Conservation (phyloP, 2,888 invertebrate species). For the Magallana nippona region DNA sequence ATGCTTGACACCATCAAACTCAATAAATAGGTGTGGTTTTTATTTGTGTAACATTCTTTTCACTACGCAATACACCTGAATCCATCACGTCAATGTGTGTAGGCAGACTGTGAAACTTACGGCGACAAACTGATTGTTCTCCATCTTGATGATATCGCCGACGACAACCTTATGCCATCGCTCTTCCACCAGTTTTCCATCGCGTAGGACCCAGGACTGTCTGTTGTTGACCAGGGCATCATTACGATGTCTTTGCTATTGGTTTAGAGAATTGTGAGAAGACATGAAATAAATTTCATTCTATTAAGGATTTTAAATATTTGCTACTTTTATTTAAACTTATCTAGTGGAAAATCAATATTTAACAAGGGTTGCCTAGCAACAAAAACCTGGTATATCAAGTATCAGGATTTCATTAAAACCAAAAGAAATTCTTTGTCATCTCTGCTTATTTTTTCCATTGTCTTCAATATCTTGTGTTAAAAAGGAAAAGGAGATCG, state of each 20-base stretch:
- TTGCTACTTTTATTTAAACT: background rate
- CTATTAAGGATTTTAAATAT: too few relatives aligned
- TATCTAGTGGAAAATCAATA: background rate
- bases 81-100: background rate
- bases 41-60: too few relatives aligned
- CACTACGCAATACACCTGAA: background rate
- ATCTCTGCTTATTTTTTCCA: too few relatives aligned
- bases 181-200: slow-evolving; percentile 94
- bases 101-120: slow-evolving; percentile 72
- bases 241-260: slow-evolving; percentile 97
- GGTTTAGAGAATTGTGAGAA: too few relatives aligned
- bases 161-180: slow-evolving; percentile 91
- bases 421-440: too few relatives aligned
- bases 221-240: slow-evolving; percentile 99
- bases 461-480: too few relatives aligned
- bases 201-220: slow-evolving; percentile 90
- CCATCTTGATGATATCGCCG: slow-evolving; percentile 99
- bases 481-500: too few relatives aligned
- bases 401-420: background rate
- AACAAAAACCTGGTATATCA: background rate
- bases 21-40: too few relatives aligned
- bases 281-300: too few relatives aligned
- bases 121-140: slow-evolving; percentile 99
- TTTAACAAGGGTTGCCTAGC: background rate
- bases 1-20: too few relatives aligned